Evolutionary conservation across 1,140 invertebrate genomes (phyloP).

Genomic region (Theocolax elegans): DNA sequence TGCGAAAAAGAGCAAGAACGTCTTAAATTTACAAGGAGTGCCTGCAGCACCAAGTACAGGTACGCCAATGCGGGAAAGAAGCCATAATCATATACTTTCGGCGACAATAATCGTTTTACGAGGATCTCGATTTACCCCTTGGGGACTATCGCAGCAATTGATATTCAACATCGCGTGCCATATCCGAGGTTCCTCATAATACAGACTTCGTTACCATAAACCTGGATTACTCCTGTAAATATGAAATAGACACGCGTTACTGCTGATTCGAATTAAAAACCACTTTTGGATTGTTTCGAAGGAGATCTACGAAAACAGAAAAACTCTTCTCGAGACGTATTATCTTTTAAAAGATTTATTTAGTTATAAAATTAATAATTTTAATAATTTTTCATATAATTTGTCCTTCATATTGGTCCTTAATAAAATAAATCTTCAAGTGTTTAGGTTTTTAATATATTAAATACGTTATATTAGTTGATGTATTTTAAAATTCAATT

Average conservation of each 20-base stretch:
- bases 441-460: no score
- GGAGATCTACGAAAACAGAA: no score
- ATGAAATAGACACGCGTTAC: conserved; percentile 29
- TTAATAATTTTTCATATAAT: no score
- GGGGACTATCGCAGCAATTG: conserved; percentile 24
- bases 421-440: no score
- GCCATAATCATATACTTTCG: conserved; percentile 66
- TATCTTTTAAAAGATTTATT: no score
- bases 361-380: no score
- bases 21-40: conserved; percentile 33
- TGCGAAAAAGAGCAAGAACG: conserved; percentile 10
- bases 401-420: no score
- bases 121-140: conserved; percentile 52
- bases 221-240: conserved; percentile 1
- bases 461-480: no score
- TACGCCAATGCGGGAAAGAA: conserved; percentile 55
- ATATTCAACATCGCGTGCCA: background rate
- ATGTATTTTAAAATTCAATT: no score
- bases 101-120: conserved; percentile 67
- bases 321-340: no score
- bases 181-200: background rate
- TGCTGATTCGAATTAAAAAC: no score
- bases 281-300: no score
- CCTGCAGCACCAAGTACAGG: conserved; percentile 37
- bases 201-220: background rate